A percentile compares a stretch with the other conserved stretches of the same genome.
phyloP scores from a whole-genome alignment of 2,888 invertebrate species.

The Smittia sp. region DNA sequence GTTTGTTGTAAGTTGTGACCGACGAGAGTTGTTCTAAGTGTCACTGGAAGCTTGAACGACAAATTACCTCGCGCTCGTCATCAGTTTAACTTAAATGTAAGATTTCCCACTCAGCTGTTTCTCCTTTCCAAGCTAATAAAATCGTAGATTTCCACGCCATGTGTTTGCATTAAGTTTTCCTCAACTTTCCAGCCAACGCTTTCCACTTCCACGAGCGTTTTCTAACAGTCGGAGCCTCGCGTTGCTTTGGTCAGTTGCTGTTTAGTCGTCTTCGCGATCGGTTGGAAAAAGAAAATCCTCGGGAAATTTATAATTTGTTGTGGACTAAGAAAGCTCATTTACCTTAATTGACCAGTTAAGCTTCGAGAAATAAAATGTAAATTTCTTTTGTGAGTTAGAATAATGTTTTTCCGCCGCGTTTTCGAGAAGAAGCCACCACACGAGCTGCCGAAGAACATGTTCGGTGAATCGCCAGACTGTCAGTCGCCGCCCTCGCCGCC shows the following conservation, averaged over 20 bases:
- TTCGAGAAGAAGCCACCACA: constrained; percentile 33
- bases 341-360: neutral
- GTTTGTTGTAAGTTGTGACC: constrained; percentile 70
- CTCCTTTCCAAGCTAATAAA: constrained; percentile 6
- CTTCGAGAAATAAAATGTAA: too few species aligned
- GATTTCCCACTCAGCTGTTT: constrained; percentile 9
- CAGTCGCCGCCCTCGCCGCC: constrained; percentile 36
- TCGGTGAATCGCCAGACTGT: constrained; percentile 28
- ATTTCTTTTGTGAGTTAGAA: neutral
- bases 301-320: neutral
- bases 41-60: neutral
- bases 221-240: neutral
- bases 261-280: constrained; percentile 24
- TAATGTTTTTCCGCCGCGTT: constrained; percentile 42
- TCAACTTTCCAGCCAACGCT: neutral
- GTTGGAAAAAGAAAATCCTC: constrained; percentile 25
- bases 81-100: too few species aligned
- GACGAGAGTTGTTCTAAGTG: neutral
- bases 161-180: constrained; percentile 25
- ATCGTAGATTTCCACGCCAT: constrained; percentile 19
- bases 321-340: neutral
- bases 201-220: neutral
- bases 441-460: constrained; percentile 10
- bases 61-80: too few species aligned
- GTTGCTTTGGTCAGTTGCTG: constrained; percentile 25